phyloP scores from a whole-genome alignment of 2,888 invertebrate species.

The Elgonia sp. region DNA sequence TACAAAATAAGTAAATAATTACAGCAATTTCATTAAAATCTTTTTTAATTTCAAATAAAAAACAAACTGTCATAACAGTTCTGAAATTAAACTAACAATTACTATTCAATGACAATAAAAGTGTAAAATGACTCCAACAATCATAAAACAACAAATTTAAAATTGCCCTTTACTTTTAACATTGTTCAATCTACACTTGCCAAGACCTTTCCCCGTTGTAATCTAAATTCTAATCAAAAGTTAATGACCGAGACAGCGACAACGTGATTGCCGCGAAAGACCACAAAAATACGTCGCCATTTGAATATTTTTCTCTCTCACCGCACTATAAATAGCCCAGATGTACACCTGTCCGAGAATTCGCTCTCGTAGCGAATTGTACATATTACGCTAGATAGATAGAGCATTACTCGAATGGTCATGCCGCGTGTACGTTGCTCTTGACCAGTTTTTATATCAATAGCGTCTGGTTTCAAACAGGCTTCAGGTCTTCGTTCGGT shows the following conservation, averaged over 20 bases:
- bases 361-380: slow-evolving; percentile 49
- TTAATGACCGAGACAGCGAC: slow-evolving; percentile 54
- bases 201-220: background rate
- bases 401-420: slow-evolving; percentile 61
- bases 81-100: too few relatives aligned
- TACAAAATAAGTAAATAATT: too few relatives aligned
- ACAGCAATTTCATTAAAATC: too few relatives aligned
- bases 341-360: slow-evolving; percentile 58
- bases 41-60: too few relatives aligned
- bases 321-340: slow-evolving; percentile 59
- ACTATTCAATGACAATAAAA: background rate
- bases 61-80: too few relatives aligned
- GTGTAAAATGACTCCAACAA: background rate
- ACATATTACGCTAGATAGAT: slow-evolving; percentile 70
- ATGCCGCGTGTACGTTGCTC: slow-evolving; percentile 69
- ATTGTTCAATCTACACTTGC: background rate
- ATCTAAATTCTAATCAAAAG: slow-evolving; percentile 47
- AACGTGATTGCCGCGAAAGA: background rate
- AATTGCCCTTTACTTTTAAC: background rate
- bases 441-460: slow-evolving; percentile 77
- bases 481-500: slow-evolving; percentile 63
- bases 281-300: slow-evolving; percentile 27
- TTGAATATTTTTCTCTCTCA: slow-evolving; percentile 24
- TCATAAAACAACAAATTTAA: background rate
- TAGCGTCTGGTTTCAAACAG: slow-evolving; percentile 75